Percentiles rank a stretch among this genome's conserved stretches.
These are phyloP conservation scores for Lepidurus packardi DNA, from an alignment of 1,140 invertebrate genomes.

Conservation along the genomic window DNA sequence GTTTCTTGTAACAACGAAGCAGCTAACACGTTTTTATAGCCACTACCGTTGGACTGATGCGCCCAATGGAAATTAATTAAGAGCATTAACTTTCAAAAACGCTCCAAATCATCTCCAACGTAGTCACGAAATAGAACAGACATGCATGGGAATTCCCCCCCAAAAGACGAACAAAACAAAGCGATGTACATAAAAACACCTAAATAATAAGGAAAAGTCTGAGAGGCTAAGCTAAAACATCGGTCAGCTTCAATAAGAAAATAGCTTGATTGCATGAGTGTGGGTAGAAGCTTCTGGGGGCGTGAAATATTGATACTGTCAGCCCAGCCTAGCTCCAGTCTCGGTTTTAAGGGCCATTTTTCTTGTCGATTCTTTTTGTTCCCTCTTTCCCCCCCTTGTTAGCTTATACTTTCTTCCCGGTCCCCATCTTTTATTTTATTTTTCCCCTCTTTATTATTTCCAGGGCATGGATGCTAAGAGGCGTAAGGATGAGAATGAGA, in stretches of 20 bases:
- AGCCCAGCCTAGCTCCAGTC: background rate
- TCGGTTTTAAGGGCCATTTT: background rate
- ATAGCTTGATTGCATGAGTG: constrained; percentile 1
- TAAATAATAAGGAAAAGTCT: background rate
- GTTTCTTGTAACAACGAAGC: background rate
- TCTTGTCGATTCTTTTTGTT: background rate
- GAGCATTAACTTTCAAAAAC: background rate
- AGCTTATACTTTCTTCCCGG: background rate
- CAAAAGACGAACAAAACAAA: no score
- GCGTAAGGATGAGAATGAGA: background rate
- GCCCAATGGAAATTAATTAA: background rate
- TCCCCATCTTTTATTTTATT: background rate
- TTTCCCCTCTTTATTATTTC: background rate
- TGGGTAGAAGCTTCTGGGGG: background rate
- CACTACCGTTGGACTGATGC: background rate
- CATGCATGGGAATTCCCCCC: no score
- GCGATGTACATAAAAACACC: background rate
- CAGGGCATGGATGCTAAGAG: background rate
- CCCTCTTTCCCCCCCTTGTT: background rate
- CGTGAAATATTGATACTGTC: background rate
- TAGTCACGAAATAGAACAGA: no score
- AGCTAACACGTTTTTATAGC: background rate
- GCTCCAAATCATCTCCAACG: no score
- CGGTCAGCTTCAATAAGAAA: background rate
- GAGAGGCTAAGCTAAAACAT: background rate